Evolutionary conservation across 2,797 vertebrate genomes (phyloP).

Genomic region (Spheniscus humboldti): DNA sequence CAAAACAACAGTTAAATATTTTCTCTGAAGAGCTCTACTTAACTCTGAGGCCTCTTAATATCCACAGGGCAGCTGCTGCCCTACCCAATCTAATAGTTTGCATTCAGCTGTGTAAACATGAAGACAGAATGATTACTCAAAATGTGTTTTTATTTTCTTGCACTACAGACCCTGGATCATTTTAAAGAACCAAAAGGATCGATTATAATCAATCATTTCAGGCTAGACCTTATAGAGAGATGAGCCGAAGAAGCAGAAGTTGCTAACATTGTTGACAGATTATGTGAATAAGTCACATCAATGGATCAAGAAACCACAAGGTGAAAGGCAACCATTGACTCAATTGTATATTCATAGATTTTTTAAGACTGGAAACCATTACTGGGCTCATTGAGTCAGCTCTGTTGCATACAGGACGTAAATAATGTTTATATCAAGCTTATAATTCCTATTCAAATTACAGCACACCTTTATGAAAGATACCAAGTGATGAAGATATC

Average conservation of each 20-base stretch:
- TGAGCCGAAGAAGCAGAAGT: background rate
- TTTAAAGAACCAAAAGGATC: background rate
- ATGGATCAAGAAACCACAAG: background rate
- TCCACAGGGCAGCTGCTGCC: background rate
- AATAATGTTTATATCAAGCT: background rate
- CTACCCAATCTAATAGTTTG: background rate
- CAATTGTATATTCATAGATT: background rate
- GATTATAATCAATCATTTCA: background rate
- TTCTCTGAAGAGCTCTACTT: background rate
- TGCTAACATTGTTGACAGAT: background rate
- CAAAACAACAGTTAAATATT: background rate
- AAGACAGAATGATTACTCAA: slow-evolving; percentile 6
- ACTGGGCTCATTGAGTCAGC: background rate
- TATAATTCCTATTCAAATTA: background rate
- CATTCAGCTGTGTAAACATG: slow-evolving; percentile 30
- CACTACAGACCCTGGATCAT: background rate
- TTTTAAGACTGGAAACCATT: background rate
- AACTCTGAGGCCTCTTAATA: background rate
- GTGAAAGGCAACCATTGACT: background rate
- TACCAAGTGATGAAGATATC: background rate
- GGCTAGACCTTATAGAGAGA: background rate
- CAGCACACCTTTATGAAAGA: background rate
- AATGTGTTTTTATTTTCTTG: background rate
- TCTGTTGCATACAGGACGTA: background rate
- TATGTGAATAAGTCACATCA: background rate